Evolutionary conservation across 2,888 invertebrate species (phyloP), one percentile per base, ranked within the genome.

Genomic region (Ligdia adustata): DNA sequence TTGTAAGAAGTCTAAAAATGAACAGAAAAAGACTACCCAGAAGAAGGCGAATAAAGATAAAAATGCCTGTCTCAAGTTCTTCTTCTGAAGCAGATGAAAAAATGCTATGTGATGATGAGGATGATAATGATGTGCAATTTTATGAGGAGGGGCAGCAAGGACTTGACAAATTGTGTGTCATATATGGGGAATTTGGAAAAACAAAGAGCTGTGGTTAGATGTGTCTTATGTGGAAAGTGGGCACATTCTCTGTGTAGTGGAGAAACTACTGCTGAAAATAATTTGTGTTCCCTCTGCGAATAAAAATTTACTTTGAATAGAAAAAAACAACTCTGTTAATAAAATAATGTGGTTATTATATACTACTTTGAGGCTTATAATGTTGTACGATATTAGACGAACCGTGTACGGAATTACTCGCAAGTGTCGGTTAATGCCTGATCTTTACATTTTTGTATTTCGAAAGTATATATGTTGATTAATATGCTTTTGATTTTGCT

Each of bases 81-180:
- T 28, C 28, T 28, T 28, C 28, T 13, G 28, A 28, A 28, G 12
- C 28, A 13, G 28, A 28, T 28, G 28, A 3, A 28, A 5, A 28
- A 3, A 3, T 12, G n/a, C 13, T 26, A 11, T 26, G 26, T 26
- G 26, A 26, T 26, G 26, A 26, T 26, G 26, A 26, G 5, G 13
- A 28, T 13, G 28, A 28, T 7, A 13, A 28, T 28, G 28, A 28
- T 28, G 32, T 3, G 2, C 16, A 32, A 18, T 32, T 32, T 32
- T 32, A 32, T 32, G 32, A 32, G 3, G 32, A 32, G 5, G 32
- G 32, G 18, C 32, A 32, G n/a, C 32, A 32, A 32, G 32, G 32
- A 5, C 4, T 32, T 7, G n/a, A 32, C 7, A 16, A 32, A 16
- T 32, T 32, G 32, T 32, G 32, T 18, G 11, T 32, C 4, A 16